These are phyloP conservation scores for Laticauda colubrina DNA, from an alignment of 2,113 vertebrate species.

Conservation along the genomic window DNA sequence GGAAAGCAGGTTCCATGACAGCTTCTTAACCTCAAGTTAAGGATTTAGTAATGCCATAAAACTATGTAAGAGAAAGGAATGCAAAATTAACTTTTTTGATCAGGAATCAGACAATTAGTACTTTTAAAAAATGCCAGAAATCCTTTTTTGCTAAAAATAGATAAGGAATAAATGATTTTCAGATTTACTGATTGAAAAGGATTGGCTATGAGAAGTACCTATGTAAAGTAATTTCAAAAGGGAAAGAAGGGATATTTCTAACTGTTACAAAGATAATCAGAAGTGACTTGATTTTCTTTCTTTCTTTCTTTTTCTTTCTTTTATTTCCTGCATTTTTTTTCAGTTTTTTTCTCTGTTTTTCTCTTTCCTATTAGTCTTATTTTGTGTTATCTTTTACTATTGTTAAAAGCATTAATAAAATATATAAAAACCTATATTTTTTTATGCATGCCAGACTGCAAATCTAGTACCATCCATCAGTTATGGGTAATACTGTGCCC, in stretches of 20 bases:
- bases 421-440: neutral
- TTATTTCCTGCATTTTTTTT: neutral
- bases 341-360: neutral
- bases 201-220: neutral
- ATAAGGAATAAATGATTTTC: neutral
- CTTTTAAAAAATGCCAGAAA: neutral
- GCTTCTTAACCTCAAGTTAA: neutral
- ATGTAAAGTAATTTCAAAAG: neutral
- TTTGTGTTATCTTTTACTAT: neutral
- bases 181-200: neutral
- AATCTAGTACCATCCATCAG: constrained; percentile 1
- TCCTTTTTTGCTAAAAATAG: neutral
- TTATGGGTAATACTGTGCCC: neutral
- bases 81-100: neutral
- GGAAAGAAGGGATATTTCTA: neutral
- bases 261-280: neutral
- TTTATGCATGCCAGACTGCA: neutral
- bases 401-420: neutral
- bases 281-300: neutral
- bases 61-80: neutral
- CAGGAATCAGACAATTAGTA: neutral
- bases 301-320: neutral
- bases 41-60: neutral
- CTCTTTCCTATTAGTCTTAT: neutral
- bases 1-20: neutral